These are phyloP conservation scores for Tetragonisca angustula DNA, from an alignment of 2,888 invertebrate genomes.

Conservation along the genomic window DNA sequence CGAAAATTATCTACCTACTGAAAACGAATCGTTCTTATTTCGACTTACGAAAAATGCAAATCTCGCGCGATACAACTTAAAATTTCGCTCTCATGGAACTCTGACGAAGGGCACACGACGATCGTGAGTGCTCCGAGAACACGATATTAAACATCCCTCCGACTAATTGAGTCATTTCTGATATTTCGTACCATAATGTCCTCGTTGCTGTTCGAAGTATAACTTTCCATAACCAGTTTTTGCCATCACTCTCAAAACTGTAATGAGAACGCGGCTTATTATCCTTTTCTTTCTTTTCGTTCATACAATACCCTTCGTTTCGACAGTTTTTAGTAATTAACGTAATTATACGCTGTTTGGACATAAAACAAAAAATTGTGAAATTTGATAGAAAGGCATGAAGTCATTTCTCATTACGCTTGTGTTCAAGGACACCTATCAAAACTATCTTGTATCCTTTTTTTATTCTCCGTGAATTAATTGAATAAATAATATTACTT, in stretches of 20 bases:
- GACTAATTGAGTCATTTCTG: constrained; percentile 39
- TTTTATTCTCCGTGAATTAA: neutral
- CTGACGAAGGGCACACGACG: neutral
- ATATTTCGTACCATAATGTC: constrained; percentile 25
- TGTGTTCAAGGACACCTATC: neutral
- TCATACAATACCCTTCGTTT: constrained; percentile 20
- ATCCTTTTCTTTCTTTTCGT: constrained; percentile 4
- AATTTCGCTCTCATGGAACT: neutral
- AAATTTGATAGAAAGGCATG: neutral
- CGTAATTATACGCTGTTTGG: constrained; percentile 37
- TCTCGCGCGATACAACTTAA: neutral
- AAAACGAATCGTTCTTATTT: neutral
- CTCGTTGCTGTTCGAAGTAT: constrained; percentile 26
- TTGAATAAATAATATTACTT: neutral
- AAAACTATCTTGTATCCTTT: too few species aligned
- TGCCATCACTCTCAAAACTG: constrained; percentile 17
- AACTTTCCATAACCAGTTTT: constrained; percentile 55
- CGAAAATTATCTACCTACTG: neutral
- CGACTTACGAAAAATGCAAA: neutral
- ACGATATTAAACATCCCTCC: neutral
- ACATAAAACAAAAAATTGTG: neutral
- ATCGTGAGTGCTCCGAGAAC: neutral
- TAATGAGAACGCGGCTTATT: constrained; percentile 21
- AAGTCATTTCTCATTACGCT: neutral
- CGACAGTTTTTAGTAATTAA: constrained; percentile 39